These are phyloP conservation scores for Xestia c-nigrum DNA, from an alignment of 2,888 invertebrate species.

Conservation along the genomic window DNA sequence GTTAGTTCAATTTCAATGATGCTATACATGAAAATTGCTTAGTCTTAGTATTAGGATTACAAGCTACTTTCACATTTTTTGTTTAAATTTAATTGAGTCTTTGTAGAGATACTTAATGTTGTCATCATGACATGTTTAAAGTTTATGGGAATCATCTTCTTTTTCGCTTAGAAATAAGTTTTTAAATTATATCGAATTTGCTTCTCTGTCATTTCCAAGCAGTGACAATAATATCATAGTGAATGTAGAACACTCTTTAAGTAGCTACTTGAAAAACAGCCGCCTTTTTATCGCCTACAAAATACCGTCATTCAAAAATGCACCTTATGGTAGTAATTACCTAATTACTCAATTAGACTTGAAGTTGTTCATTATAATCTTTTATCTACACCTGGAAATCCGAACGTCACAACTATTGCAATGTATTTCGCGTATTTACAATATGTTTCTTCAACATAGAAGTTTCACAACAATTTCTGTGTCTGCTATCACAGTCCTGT, in stretches of 20 bases:
- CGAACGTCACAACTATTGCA: slow-evolving; percentile 18
- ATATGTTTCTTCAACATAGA: slow-evolving; percentile 20
- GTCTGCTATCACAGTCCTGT: slow-evolving; percentile 3
- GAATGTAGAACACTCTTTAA: not conserved
- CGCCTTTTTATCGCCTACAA: not conserved
- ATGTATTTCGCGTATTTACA: slow-evolving; percentile 18
- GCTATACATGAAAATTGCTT: not conserved
- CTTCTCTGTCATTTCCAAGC: not conserved
- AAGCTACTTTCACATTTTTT: not conserved
- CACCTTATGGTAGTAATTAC: slow-evolving; percentile 6
- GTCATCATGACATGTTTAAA: not conserved
- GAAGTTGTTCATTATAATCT: not conserved
- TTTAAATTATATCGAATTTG: slow-evolving; percentile 1
- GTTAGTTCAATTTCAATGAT: not conserved
- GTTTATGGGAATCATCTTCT: not conserved
- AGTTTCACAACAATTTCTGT: slow-evolving; percentile 37
- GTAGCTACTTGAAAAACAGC: not conserved
- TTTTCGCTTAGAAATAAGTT: not conserved
- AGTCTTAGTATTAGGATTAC: not conserved
- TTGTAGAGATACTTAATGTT: not conserved
- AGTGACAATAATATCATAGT: not conserved
- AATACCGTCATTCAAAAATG: not conserved
- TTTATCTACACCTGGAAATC: slow-evolving; percentile 27
- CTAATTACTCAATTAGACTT: not conserved
- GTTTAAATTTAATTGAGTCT: not conserved